These are phyloP conservation scores for Nasonovia ribisnigri DNA, from an alignment of 2,888 invertebrate genomes.

Conservation along the genomic window DNA sequence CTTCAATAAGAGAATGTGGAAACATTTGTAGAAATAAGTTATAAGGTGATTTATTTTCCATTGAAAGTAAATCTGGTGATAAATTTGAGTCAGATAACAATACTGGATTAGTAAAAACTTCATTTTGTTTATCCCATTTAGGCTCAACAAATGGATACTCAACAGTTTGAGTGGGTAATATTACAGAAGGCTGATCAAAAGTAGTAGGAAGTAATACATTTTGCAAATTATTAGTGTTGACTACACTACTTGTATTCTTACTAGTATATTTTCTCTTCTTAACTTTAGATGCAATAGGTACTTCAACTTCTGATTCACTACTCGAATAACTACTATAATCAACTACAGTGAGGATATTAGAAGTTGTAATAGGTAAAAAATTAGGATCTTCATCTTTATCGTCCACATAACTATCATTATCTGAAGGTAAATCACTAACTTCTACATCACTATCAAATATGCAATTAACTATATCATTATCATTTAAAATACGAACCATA, in stretches of 20 bases:
- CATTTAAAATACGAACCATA: not conserved
- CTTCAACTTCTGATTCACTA: not conserved
- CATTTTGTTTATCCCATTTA: not conserved
- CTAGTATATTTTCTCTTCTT: not conserved
- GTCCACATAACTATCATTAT: not conserved
- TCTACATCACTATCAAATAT: not conserved
- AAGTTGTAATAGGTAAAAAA: not conserved
- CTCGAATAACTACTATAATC: not conserved
- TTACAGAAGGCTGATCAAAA: not conserved
- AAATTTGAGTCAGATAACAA: constrained; percentile 14
- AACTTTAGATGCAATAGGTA: not conserved
- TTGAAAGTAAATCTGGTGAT: not conserved
- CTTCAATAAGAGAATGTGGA: constrained; percentile 13
- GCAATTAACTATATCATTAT: not conserved
- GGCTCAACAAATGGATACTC: not conserved
- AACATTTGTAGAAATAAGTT: constrained; percentile 31
- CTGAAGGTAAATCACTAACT: not conserved
- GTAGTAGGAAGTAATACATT: not conserved
- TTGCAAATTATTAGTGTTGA: not conserved
- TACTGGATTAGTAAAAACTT: not conserved
- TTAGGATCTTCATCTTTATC: not conserved
- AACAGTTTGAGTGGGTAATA: not conserved
- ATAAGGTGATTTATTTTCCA: constrained; percentile 6
- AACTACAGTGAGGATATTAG: not conserved
- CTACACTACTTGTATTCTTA: not conserved